Percentiles rank a stretch among this genome's conserved stretches.
Evolutionary conservation across 2,797 vertebrate genomes (phyloP).

Genomic region (Tokudaia tokunoshimensis): DNA sequence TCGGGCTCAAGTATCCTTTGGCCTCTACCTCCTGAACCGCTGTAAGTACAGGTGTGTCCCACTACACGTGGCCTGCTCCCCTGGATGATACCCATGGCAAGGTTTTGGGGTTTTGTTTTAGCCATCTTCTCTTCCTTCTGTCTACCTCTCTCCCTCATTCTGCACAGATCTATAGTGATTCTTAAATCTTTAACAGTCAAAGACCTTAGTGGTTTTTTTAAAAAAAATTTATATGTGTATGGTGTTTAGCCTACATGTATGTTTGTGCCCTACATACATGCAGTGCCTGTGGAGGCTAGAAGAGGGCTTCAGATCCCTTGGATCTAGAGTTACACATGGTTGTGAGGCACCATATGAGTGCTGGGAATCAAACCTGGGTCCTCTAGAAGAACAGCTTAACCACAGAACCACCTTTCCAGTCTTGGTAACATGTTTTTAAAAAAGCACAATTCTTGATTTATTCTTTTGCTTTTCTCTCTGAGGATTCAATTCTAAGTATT

Average conservation of each 20-base stretch:
- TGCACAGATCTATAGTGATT: background rate
- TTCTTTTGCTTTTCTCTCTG: background rate
- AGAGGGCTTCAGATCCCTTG: background rate
- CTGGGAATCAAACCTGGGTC: no score
- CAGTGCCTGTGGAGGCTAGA: background rate
- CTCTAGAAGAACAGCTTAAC: no score
- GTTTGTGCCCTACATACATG: background rate
- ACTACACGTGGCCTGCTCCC: background rate
- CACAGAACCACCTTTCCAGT: no score
- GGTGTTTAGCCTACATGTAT: background rate
- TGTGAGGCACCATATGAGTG: background rate
- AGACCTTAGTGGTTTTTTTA: background rate
- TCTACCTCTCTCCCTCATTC: background rate
- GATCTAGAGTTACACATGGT: background rate
- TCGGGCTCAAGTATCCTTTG: background rate
- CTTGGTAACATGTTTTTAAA: background rate
- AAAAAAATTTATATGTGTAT: background rate
- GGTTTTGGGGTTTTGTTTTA: background rate
- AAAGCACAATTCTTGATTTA: background rate
- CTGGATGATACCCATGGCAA: background rate
- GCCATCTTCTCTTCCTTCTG: background rate
- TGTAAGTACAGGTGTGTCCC: background rate
- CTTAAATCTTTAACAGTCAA: background rate
- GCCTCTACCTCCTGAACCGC: background rate
- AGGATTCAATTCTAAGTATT: background rate